Evolutionary conservation across 1,140 invertebrate species (phyloP).

Genomic region (Solenopsis fugax): DNA sequence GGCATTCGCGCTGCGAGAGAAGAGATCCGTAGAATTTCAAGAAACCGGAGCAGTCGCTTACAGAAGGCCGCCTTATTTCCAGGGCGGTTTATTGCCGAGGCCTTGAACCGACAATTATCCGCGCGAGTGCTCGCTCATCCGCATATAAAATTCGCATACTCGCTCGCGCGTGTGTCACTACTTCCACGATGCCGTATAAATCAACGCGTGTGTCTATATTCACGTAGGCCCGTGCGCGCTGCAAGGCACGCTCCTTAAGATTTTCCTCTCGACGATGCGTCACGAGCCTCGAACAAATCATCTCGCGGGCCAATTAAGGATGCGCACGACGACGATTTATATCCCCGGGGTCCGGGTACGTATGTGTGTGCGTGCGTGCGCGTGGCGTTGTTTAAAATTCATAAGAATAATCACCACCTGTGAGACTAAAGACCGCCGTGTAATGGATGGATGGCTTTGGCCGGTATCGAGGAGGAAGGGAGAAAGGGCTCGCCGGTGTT

Average conservation of each 20-base stretch:
- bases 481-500: slow-evolving; percentile 15
- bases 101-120: slow-evolving; percentile 24
- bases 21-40: not conserved
- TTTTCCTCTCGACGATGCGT: slow-evolving; percentile 61
- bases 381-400: slow-evolving; percentile 68
- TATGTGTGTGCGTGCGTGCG: not conserved
- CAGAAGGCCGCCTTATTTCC: not conserved
- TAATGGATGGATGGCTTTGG: slow-evolving; percentile 56
- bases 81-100: not conserved
- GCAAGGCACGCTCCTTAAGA: not conserved
- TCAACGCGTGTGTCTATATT: slow-evolving; percentile 43
- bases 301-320: slow-evolving; percentile 68
- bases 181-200: not conserved
- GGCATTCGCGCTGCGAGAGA: not conserved
- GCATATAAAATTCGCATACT: not conserved
- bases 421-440: slow-evolving; percentile 35
- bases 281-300: slow-evolving; percentile 72
- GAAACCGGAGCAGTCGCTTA: not conserved
- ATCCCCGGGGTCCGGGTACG: not conserved
- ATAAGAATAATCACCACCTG: slow-evolving; percentile 71
- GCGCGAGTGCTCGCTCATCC: not conserved
- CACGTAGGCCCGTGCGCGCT: not conserved
- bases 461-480: not conserved
- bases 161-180: slow-evolving; percentile 1
- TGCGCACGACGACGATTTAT: slow-evolving; percentile 67